A percentile compares a stretch with the other conserved stretches of the same genome.
Evolutionary conservation across 2,888 invertebrate genomes (phyloP).

Genomic region (Saturnia japonica): DNA sequence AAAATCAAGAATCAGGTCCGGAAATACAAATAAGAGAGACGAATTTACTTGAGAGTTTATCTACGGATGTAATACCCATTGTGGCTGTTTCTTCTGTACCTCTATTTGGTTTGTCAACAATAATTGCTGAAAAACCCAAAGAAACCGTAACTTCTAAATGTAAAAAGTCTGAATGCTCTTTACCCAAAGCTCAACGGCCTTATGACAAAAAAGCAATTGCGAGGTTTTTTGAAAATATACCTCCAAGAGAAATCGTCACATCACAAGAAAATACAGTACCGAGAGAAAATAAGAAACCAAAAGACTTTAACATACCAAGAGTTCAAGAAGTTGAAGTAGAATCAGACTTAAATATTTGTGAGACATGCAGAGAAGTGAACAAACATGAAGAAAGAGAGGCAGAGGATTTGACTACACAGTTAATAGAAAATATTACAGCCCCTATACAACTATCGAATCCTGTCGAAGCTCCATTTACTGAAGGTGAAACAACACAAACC

Average conservation of each 20-base stretch:
- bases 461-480: constrained; percentile 57
- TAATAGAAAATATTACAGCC: constrained; percentile 71
- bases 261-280: constrained; percentile 18
- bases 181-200: constrained; percentile 16
- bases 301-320: constrained; percentile 17
- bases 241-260: constrained; percentile 18
- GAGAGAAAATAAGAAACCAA: not conserved
- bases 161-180: not conserved
- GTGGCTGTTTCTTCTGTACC: constrained; percentile 47
- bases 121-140: constrained; percentile 43
- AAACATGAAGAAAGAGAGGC: constrained; percentile 51
- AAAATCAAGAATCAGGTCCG: constrained; percentile 1
- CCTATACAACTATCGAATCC: constrained; percentile 68
- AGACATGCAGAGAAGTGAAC: constrained; percentile 65
- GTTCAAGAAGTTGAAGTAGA: constrained; percentile 32
- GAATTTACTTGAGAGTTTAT: constrained; percentile 38
- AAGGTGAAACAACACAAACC: constrained; percentile 33
- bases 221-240: constrained; percentile 42
- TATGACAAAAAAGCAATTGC: constrained; percentile 33
- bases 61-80: constrained; percentile 37
- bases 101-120: constrained; percentile 48
- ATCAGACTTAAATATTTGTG: constrained; percentile 63
- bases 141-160: constrained; percentile 24
- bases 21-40: constrained; percentile 24
- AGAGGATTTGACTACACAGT: constrained; percentile 61